Conservation (phyloP, 1,140 invertebrate genomes). For the Sesamia nonagrioides region DNA sequence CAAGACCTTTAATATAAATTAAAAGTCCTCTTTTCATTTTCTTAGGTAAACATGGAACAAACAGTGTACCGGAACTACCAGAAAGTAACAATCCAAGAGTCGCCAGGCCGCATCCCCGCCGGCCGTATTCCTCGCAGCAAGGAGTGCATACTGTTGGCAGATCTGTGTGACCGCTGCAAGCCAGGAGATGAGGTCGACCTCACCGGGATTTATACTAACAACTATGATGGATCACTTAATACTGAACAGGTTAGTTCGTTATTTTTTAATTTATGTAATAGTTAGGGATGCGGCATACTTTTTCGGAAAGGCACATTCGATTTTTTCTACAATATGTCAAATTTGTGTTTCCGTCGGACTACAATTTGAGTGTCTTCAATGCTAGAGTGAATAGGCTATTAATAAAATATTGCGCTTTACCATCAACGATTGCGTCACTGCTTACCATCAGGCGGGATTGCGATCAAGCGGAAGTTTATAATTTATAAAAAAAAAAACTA, state of each 20-base stretch:
- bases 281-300: too few species aligned
- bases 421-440: too few species aligned
- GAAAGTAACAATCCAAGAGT: slow-evolving; percentile 99
- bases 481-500: too few species aligned
- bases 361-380: too few species aligned
- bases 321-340: too few species aligned
- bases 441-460: too few species aligned
- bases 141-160: slow-evolving; percentile 97
- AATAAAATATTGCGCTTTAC: too few species aligned
- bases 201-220: slow-evolving; percentile 98
- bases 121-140: slow-evolving; percentile 99
- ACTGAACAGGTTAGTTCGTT: slow-evolving; percentile 91
- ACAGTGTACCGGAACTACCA: slow-evolving; percentile 99
- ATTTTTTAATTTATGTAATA: background rate
- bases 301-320: too few species aligned
- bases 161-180: slow-evolving; percentile 98
- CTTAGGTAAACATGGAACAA: slow-evolving; percentile 96
- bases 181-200: slow-evolving; percentile 99
- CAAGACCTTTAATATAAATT: too few species aligned
- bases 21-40: slow-evolving; percentile 44
- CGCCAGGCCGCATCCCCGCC: slow-evolving; percentile 96
- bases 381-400: too few species aligned
- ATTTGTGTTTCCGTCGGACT: too few species aligned
- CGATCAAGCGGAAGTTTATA: too few species aligned
- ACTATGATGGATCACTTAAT: slow-evolving; percentile 99